phyloP scores from a whole-genome alignment of 2,888 invertebrate genomes.

The Tetheella fluctuosa region DNA sequence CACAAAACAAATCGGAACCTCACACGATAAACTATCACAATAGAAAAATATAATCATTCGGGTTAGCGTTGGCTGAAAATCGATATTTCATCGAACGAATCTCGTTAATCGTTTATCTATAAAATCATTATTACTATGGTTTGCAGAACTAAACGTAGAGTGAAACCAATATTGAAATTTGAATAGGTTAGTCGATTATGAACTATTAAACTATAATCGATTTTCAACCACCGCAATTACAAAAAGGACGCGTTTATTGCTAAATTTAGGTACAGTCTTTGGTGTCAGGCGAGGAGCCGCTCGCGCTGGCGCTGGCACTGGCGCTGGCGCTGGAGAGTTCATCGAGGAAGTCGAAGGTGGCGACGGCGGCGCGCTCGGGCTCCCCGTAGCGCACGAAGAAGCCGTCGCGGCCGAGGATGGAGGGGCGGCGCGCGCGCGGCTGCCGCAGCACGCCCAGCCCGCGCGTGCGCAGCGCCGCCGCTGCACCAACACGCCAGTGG shows the following conservation, averaged over 20 bases:
- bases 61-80: constrained; percentile 54
- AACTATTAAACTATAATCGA: constrained; percentile 15
- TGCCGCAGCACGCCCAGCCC: constrained; percentile 82
- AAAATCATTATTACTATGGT: neutral
- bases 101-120: neutral
- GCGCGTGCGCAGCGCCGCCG: constrained; percentile 85
- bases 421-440: constrained; percentile 84
- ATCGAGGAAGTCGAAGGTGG: constrained; percentile 92
- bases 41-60: constrained; percentile 74
- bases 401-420: constrained; percentile 90
- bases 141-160: neutral
- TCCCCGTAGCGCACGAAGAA: constrained; percentile 92
- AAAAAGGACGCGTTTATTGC: constrained; percentile 13
- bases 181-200: neutral
- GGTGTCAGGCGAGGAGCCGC: constrained; percentile 72
- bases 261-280: constrained; percentile 69
- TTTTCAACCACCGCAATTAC: neutral
- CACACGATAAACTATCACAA: constrained; percentile 57
- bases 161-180: neutral
- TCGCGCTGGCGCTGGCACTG: constrained; percentile 42
- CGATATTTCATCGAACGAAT: constrained; percentile 46
- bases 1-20: constrained; percentile 34
- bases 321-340: constrained; percentile 75
- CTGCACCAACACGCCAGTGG: constrained; percentile 62
- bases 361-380: constrained; percentile 90